Percentiles rank a stretch among this genome's conserved stretches.
phyloP scores from a whole-genome alignment of 1,140 invertebrate genomes.

The Megalonaias nervosa region DNA sequence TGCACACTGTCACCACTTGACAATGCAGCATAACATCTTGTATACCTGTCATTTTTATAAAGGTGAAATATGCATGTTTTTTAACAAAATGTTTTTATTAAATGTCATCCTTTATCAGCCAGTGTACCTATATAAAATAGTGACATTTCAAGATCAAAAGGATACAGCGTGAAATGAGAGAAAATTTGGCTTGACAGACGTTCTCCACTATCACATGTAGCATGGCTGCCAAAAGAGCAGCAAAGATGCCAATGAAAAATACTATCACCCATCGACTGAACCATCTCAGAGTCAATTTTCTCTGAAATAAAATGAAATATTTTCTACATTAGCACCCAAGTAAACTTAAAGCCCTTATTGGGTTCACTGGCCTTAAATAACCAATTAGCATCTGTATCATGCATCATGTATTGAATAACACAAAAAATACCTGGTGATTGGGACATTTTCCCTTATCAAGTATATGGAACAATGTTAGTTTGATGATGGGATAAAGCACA shows the following conservation, averaged over 20 bases:
- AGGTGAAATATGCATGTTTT: no score
- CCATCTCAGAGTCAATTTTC: constrained; percentile 50
- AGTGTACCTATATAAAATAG: no score
- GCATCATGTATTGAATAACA: neutral
- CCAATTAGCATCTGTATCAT: neutral
- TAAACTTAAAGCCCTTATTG: neutral
- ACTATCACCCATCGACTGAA: constrained; percentile 90
- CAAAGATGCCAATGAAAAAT: constrained; percentile 91
- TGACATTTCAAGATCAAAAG: constrained; percentile 72
- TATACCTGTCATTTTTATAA: no score
- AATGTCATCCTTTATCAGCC: no score
- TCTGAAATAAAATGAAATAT: constrained; percentile 42
- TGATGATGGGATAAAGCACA: no score
- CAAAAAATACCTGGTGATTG: neutral
- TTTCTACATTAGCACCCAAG: neutral
- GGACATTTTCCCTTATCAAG: neutral
- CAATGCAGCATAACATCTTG: no score
- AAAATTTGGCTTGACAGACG: constrained; percentile 88
- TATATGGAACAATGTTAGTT: no score
- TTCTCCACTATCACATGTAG: constrained; percentile 94
- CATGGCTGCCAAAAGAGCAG: constrained; percentile 89
- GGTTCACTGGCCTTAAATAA: neutral
- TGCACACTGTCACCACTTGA: no score
- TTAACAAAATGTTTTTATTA: no score
- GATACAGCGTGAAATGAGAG: constrained; percentile 72